Evolutionary conservation across 2,113 vertebrate genomes (phyloP), one percentile per base, ranked within the genome.

Genomic region (Pelusios castaneus): DNA sequence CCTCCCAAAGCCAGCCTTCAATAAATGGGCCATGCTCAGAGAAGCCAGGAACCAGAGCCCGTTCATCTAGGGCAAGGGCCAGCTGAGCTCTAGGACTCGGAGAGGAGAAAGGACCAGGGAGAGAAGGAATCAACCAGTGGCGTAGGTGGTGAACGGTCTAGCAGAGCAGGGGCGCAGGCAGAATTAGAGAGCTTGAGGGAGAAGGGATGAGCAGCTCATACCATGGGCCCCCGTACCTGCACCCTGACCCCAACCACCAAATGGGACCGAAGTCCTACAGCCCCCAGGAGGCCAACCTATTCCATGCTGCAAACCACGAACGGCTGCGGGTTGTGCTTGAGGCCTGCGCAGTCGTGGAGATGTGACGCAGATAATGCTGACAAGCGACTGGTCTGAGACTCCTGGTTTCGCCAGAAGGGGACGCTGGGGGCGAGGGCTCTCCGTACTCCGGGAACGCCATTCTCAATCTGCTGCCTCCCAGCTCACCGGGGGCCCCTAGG

Each of bases 401-500:
- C 17, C 63, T 38, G 34, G 63, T 67, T 67, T 21, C n/a, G 34
- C 63, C 4, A 34, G 17, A 10, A 19, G 7, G 34, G 34, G 34
- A 4, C 9, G 8, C 10, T 4, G 21, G 63, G 63, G 19, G 13
- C 0, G 29, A 31, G 58, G 7, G 13, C 13, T 31, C 13, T 5
- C 13, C 29, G 12, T 34, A 60, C 31, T 63, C 60, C 6, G 14
- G 34, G 31, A 38, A 10, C 17, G 9, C 34, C 1, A 4, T n/a
- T 67, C 34, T 38, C 3, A 67, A 67, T 4, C 34, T n/a, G 34
- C 7, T n/a, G n/a, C 70, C 38, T 75, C 38, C 38, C 10, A 25
- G 12, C 70, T 7, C 70, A 41, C 22, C 38, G 0, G 10, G n/a
- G 38, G 10, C 63, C 21, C 63, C 21, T 38, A n/a, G 34, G 13